Base-by-base conservation (phyloP, 1,140 invertebrate genomes). In the Drosophila chauvacae region DNA sequence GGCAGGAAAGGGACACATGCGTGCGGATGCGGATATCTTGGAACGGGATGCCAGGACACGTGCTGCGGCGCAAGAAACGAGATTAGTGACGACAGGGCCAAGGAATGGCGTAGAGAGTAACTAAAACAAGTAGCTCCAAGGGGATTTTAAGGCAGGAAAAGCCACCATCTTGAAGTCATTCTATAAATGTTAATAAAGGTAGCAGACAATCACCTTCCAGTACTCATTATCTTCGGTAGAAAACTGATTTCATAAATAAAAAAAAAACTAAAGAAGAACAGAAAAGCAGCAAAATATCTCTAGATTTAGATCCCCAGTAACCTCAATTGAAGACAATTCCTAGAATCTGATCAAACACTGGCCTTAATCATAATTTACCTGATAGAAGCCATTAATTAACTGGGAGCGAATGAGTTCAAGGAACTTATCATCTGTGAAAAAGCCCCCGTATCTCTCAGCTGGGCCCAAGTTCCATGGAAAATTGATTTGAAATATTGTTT, bases 401-500 rank as follows among this genome's bases (percentile, higher is more conserved):
- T 50, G 53, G 11, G 2, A 18, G 37, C 42, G 13, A 76, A 75
- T 73, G 73, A 77, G 74, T 77, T 77, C 73, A 77, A 18, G 73
- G 74, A 77, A 77, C 66, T 23, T 48, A 35, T 41, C n/a, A 37
- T 47, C 42, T 11, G 53, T n/a, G 48, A 23, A 63, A 62, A 72
- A 30, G 18, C 11, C 64, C 62, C 48, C 35, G n/a, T 45, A 18
- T 45, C 10, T 45, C 10, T 53, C 10, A 5, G 11, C 50, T 53
- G 7, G 28, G 5, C n/a, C 11, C 23, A 20, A 28, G 47, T 77
- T 77, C 50, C 11, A 10, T 16, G 26, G 57, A 77, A 69, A 76
- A 41, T 39, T 60, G 60, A 75, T 61, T 79, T 75, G 47, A 62
- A 56, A 74, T 74, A 50, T 53, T 50, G 48, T 59, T 72, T 83